A percentile compares a stretch with the other conserved stretches of the same genome.
phyloP scores from a whole-genome alignment of 2,888 invertebrate genomes.

The Bombylius discolor region DNA sequence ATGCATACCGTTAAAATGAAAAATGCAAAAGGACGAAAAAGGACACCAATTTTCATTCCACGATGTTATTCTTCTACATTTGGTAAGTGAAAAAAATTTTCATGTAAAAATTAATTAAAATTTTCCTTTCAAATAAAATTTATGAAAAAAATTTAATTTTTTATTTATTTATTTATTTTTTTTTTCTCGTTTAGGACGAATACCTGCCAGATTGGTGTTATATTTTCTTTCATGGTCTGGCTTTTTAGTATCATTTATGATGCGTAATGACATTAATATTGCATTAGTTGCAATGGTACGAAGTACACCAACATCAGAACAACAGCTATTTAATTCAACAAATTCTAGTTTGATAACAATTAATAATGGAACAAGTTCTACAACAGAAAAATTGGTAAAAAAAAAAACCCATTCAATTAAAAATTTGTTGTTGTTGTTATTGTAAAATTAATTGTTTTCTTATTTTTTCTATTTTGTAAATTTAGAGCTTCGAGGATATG shows the following conservation, averaged over 20 bases:
- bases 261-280: constrained; percentile 60
- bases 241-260: constrained; percentile 62
- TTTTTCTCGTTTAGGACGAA: constrained; percentile 31
- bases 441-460: not conserved
- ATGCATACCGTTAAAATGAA: not conserved
- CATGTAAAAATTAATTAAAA: not conserved
- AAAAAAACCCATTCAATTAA: not conserved
- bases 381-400: not conserved
- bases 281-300: constrained; percentile 55
- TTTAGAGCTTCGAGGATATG: constrained; percentile 1
- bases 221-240: constrained; percentile 60
- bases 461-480: not conserved
- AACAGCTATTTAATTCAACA: not conserved
- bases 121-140: not conserved
- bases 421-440: not conserved
- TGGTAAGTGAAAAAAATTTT: not conserved
- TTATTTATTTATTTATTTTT: not conserved
- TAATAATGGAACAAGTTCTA: not conserved
- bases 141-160: not conserved
- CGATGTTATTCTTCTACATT: not conserved
- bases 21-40: not conserved
- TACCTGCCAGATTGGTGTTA: constrained; percentile 55
- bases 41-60: not conserved
- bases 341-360: not conserved
- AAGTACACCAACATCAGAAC: constrained; percentile 1